Conservation (phyloP, 2,113 vertebrate species). For the Phaethon lepturus region DNA sequence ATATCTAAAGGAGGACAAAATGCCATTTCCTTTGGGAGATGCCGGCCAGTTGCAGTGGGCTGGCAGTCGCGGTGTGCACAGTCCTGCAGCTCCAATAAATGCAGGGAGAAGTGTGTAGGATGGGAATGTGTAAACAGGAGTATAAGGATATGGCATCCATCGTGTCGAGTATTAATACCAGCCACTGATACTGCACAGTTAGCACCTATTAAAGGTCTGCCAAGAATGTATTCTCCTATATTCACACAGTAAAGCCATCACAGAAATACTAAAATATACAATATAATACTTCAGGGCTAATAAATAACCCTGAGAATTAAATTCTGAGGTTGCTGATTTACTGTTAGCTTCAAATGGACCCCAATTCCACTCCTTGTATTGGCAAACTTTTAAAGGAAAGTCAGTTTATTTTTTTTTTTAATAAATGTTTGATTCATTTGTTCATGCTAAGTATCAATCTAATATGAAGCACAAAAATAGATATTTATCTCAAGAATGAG, state of each 20-base stretch:
- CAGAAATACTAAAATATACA: neutral
- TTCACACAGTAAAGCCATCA: neutral
- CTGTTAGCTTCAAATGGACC: neutral
- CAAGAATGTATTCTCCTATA: neutral
- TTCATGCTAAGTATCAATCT: neutral
- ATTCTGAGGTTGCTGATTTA: neutral
- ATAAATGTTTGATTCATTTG: neutral
- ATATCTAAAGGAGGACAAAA: neutral
- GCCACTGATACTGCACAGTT: neutral
- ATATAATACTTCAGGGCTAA: rapidly evolving
- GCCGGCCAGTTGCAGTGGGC: too few species aligned
- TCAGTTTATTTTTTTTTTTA: neutral
- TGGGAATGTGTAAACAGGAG: neutral
- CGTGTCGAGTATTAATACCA: neutral
- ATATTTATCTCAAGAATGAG: neutral
- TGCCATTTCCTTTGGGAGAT: neutral
- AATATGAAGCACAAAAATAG: neutral
- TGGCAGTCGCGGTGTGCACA: rapidly evolving
- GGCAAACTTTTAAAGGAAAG: neutral
- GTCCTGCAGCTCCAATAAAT: neutral
- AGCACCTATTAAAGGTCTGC: neutral
- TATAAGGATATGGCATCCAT: neutral
- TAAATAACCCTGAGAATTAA: neutral
- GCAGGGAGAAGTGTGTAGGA: neutral
- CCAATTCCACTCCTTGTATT: neutral